Evolutionary conservation across 2,797 vertebrate genomes (phyloP).

Genomic region (Lacerta agilis): DNA sequence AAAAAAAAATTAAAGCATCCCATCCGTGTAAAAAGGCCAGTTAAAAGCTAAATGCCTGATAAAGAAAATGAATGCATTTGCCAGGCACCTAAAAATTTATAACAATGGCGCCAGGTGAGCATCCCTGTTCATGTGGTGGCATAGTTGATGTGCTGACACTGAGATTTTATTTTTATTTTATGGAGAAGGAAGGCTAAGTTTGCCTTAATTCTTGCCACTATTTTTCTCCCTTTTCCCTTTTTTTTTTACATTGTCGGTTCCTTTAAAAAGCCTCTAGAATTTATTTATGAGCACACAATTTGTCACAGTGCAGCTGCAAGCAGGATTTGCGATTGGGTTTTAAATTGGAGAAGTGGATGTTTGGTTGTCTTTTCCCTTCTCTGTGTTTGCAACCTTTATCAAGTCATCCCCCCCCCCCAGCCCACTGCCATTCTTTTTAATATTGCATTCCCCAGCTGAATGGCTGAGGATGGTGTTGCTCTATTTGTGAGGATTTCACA

Average conservation of each 20-base stretch:
- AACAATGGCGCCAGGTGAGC: too few species aligned
- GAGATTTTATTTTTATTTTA: not conserved
- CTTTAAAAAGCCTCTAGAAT: not conserved
- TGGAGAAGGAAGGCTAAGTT: not conserved
- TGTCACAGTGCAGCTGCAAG: not conserved
- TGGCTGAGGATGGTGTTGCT: not conserved
- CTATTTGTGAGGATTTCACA: conserved; percentile 20
- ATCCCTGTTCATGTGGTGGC: not conserved
- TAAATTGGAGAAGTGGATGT: not conserved
- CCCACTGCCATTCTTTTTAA: not conserved
- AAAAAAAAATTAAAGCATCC: too few species aligned
- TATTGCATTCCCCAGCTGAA: not conserved
- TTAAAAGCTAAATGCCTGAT: too few species aligned
- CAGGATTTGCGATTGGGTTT: not conserved
- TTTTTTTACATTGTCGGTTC: not conserved
- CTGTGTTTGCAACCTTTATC: not conserved
- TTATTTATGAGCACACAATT: not conserved
- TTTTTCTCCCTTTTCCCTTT: too few species aligned
- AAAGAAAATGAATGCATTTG: too few species aligned
- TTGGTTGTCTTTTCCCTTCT: not conserved
- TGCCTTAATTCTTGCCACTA: not conserved
- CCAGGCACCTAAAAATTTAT: too few species aligned
- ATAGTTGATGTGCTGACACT: not conserved
- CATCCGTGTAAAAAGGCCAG: too few species aligned
- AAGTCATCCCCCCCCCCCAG: not conserved